A percentile compares a stretch with the other conserved stretches of the same genome.
Conservation (phyloP, 2,797 vertebrate species). For the Cacajao melanocephalus region DNA sequence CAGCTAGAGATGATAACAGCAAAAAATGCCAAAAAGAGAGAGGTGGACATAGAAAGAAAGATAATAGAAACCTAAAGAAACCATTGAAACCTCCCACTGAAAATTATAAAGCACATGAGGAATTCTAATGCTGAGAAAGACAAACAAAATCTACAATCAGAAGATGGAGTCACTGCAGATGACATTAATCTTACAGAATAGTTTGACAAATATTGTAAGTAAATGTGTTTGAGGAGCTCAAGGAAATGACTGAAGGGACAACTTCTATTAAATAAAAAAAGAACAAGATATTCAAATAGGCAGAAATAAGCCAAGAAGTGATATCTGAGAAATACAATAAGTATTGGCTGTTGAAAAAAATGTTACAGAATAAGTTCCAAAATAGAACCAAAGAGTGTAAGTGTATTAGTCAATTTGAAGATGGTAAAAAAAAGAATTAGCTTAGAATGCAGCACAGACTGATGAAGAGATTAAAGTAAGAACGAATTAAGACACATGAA, state of each 20-base stretch:
- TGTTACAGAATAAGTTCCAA: background rate
- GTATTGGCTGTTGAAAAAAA: background rate
- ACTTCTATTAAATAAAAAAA: background rate
- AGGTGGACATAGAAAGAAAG: background rate
- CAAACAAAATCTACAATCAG: background rate
- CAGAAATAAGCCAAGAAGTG: background rate
- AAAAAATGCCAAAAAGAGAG: background rate
- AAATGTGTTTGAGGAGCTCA: conserved; percentile 13
- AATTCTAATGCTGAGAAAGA: background rate
- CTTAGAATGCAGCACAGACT: background rate
- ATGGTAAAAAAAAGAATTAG: background rate
- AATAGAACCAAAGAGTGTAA: background rate
- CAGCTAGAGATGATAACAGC: background rate
- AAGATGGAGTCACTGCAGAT: background rate
- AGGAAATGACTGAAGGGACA: background rate
- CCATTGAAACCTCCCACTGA: background rate
- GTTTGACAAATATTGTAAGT: conserved; percentile 21
- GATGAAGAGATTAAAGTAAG: background rate
- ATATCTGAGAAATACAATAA: background rate
- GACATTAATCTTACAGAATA: conserved; percentile 2
- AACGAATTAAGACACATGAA: background rate
- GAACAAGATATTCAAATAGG: background rate
- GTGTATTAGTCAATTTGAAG: conserved; percentile 14
- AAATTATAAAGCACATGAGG: background rate
- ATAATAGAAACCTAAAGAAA: background rate